Percentiles rank a stretch among this genome's conserved stretches.
phyloP scores from a whole-genome alignment of 2,113 vertebrate species.

The Datnioides undecimradiatus region DNA sequence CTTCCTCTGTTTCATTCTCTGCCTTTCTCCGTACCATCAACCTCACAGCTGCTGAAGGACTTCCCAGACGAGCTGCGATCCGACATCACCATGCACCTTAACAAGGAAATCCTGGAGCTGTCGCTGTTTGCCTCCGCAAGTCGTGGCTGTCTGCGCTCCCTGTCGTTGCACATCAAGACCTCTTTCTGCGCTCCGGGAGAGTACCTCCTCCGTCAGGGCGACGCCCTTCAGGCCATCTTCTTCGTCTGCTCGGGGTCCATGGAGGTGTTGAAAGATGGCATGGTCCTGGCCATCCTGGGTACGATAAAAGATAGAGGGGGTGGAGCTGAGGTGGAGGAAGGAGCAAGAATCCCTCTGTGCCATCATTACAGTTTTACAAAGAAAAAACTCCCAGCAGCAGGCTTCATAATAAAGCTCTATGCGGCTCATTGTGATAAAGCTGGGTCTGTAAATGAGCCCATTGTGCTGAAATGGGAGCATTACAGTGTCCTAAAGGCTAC shows the following conservation, averaged over 20 bases:
- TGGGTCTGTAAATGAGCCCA: conserved; percentile 41
- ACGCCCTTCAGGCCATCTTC: conserved; percentile 98
- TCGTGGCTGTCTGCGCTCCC: conserved; percentile 95
- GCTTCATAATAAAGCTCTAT: conserved; percentile 44
- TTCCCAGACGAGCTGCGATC: conserved; percentile 97
- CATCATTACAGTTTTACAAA: conserved; percentile 33
- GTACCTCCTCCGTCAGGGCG: conserved; percentile 96
- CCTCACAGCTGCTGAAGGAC: conserved; percentile 93
- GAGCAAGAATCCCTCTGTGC: conserved; percentile 2
- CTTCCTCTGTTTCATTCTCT: background rate
- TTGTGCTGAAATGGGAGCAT: conserved; percentile 46
- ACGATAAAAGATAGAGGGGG: conserved; percentile 63
- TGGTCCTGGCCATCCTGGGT: conserved; percentile 98
- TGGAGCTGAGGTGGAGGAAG: background rate
- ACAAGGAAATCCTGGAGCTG: conserved; percentile 98
- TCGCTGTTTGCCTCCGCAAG: conserved; percentile 96
- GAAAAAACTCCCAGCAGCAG: conserved; percentile 1
- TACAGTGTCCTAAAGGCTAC: conserved; percentile 30
- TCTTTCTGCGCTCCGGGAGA: conserved; percentile 98
- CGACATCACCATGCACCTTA: conserved; percentile 98
- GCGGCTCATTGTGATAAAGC: conserved; percentile 43
- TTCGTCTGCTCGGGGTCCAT: conserved; percentile 99
- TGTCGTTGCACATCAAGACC: conserved; percentile 98
- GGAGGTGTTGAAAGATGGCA: conserved; percentile 98
- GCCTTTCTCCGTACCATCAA: background rate